phyloP scores from a whole-genome alignment of 2,113 vertebrate genomes.

The Ginglymostoma cirratum region DNA sequence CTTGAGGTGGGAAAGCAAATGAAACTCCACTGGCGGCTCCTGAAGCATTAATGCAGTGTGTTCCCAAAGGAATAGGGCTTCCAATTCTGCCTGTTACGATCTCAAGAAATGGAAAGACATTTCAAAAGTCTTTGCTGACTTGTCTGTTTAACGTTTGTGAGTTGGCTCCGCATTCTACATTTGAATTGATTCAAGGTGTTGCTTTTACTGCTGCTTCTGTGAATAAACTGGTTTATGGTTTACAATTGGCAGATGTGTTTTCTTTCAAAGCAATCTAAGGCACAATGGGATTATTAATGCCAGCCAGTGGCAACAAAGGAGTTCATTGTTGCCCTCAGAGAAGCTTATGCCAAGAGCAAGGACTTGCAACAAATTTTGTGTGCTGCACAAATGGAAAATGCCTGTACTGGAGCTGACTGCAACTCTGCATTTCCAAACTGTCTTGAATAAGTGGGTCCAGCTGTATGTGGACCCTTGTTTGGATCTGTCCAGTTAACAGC shows the following conservation, averaged over 20 bases:
- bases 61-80: not conserved
- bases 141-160: not conserved
- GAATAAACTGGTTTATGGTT: not conserved
- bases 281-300: not conserved
- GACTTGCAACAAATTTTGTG: not conserved
- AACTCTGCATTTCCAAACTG: not conserved
- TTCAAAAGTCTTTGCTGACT: not conserved
- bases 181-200: not conserved
- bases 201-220: not conserved
- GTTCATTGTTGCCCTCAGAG: not conserved
- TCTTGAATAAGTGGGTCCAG: not conserved
- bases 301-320: not conserved
- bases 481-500: not conserved
- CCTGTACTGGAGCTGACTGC: not conserved
- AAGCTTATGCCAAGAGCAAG: not conserved
- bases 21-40: not conserved
- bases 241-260: not conserved
- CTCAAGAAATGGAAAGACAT: not conserved
- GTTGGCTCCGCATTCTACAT: not conserved
- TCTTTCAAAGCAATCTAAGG: not conserved
- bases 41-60: not conserved
- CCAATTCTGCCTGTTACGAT: not conserved
- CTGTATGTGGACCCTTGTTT: not conserved
- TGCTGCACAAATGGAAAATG: not conserved
- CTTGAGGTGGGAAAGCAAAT: not conserved